These are phyloP conservation scores for Steinernema scapterisci DNA, from an alignment of 2,888 invertebrate species.

Conservation along the genomic window DNA sequence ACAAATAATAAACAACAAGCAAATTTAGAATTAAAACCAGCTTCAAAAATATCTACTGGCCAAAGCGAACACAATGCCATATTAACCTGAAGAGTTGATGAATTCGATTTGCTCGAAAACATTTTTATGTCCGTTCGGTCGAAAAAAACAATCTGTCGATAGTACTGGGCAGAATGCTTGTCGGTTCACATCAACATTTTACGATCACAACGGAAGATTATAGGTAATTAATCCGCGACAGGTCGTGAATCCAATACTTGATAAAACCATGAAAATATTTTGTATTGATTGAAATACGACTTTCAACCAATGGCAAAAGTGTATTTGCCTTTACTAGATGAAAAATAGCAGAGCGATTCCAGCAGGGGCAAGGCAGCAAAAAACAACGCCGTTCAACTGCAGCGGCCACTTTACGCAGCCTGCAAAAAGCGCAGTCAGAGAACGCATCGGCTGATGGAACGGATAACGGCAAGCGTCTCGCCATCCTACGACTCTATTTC, in stretches of 20 bases:
- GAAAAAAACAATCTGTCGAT: neutral
- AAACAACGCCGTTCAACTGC: conserved; percentile 30
- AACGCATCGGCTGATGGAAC: conserved; percentile 14
- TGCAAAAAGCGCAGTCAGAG: conserved; percentile 33
- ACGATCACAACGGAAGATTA: conserved; percentile 10
- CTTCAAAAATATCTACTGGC: neutral
- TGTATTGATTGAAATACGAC: neutral
- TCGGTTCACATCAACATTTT: neutral
- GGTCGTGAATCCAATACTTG: neutral
- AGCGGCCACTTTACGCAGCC: conserved; percentile 30
- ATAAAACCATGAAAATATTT: neutral
- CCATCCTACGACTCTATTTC: conserved; percentile 30
- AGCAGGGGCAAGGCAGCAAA: conserved; percentile 14
- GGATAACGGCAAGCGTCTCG: conserved; percentile 29
- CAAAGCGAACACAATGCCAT: neutral
- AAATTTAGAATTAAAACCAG: neutral
- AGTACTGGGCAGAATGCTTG: neutral
- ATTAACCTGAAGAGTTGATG: conserved; percentile 16
- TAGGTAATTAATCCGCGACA: conserved; percentile 14
- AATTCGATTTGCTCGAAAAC: conserved; percentile 2
- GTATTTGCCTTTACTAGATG: conserved; percentile 13
- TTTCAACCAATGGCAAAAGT: neutral
- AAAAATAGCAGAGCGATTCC: conserved; percentile 18
- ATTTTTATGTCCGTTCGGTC: neutral
- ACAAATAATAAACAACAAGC: neutral